Evolutionary conservation across 2,797 vertebrate species (phyloP), one percentile per base, ranked within the genome.

Genomic region (Hapalemur alaotrensis): DNA sequence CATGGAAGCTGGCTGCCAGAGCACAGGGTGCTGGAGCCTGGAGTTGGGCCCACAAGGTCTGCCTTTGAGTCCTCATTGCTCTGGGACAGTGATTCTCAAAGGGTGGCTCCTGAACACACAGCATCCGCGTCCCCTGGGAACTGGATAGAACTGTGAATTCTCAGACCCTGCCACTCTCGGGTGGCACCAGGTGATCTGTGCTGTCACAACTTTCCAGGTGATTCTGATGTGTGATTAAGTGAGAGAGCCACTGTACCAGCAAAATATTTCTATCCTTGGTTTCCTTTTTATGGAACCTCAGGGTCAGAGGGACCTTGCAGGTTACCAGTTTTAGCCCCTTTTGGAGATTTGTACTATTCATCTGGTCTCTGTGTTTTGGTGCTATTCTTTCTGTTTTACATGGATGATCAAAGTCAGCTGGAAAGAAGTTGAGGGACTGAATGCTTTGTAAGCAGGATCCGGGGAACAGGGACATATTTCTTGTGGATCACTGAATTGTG

Each of bases 1-100:
- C 38, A 17, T 1, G 46, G 67, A 90, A 63, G 6, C 35, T 3
- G 2, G 6, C 14, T 25, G 28, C n/a, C 78, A 12, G 23, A 89
- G 5, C 22, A 4, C 0, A 1, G 46, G 7, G 4, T 72, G 25
- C 25, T n/a, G 23, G 32, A 48, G 8, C 10, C 14, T 20, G 25
- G 73, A 43, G 70, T 28, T n/a, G 2, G 50, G 28, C 22, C 63
- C n/a, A 20, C n/a, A 41, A 6, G 69, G 30, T 59, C 54, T 63
- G 8, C 48, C 41, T 78, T 50, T 89, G 69, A 59, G 41, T 76
- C 18, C 30, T 25, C 13, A 7, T 69, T 75, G 52, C 63, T 69
- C 35, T 46, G 12, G n/a, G 48, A 22, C 30, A 61, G 20, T 46
- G 48, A 63, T 52, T 78, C 13, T 30, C 5, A 25, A 35, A 70